Percentiles rank a stretch among this genome's conserved stretches.
Conservation (phyloP, 2,888 invertebrate genomes). For the Brassicogethes aeneus region DNA sequence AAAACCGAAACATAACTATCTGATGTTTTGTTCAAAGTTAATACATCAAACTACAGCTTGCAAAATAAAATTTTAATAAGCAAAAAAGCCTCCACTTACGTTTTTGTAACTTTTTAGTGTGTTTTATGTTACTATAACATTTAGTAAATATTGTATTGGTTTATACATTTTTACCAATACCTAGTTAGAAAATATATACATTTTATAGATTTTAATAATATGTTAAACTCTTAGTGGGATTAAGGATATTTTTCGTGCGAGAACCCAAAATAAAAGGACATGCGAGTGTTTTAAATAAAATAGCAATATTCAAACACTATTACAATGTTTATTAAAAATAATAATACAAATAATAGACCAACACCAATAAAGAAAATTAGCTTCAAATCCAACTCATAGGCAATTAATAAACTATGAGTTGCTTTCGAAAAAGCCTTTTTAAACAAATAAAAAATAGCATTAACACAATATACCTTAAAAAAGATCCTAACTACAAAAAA, state of each 20-base stretch:
- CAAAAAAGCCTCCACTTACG: too few species aligned
- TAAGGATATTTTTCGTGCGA: constrained; percentile 12
- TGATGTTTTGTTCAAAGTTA: too few species aligned
- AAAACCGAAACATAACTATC: constrained; percentile 14
- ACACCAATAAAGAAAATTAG: constrained; percentile 28
- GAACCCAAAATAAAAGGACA: constrained; percentile 27
- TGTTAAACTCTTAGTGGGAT: background rate
- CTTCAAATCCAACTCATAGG: background rate
- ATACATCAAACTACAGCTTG: too few species aligned
- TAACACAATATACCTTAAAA: constrained; percentile 12
- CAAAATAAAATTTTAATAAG: constrained; percentile 3
- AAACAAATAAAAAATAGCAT: constrained; percentile 13
- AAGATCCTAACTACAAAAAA: constrained; percentile 24
- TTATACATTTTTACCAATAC: too few species aligned
- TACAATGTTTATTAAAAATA: constrained; percentile 40
- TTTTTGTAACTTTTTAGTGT: too few species aligned
- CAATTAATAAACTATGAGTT: background rate
- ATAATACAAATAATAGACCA: constrained; percentile 37
- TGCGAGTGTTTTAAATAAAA: constrained; percentile 35
- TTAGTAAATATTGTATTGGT: too few species aligned
- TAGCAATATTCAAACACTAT: constrained; percentile 37
- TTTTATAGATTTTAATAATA: too few species aligned
- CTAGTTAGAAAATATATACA: too few species aligned
- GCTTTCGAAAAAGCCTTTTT: constrained; percentile 1
- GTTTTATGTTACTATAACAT: too few species aligned